A percentile compares a stretch with the other conserved stretches of the same genome.
These are phyloP conservation scores for Coccyzus lansbergi DNA, from an alignment of 2,797 vertebrate genomes.

Conservation along the genomic window DNA sequence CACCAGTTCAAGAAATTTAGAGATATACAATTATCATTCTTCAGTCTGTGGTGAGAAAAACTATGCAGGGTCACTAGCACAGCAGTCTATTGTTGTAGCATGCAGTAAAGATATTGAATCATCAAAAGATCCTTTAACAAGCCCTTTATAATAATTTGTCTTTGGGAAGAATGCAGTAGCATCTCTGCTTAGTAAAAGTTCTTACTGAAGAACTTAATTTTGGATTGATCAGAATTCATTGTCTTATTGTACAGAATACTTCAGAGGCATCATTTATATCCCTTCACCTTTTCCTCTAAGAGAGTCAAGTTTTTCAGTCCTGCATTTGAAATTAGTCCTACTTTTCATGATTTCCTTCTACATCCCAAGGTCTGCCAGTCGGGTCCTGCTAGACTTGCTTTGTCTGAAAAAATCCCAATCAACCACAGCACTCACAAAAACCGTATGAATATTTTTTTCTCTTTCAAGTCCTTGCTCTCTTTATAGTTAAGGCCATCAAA, in stretches of 20 bases:
- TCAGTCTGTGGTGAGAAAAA: not conserved
- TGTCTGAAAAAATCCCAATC: not conserved
- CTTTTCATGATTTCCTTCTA: not conserved
- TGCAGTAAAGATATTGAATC: not conserved
- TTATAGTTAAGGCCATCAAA: conserved; percentile 57
- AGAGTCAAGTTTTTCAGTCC: not conserved
- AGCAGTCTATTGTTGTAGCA: not conserved
- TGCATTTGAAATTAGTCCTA: not conserved
- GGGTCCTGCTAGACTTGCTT: not conserved
- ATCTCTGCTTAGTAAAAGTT: not conserved
- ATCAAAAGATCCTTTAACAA: not conserved
- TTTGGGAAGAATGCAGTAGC: not conserved
- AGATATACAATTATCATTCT: not conserved
- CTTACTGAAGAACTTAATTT: not conserved
- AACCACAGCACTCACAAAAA: not conserved
- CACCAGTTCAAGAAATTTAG: not conserved
- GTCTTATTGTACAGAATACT: not conserved
- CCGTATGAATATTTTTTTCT: not conserved
- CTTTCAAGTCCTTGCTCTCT: conserved; percentile 27
- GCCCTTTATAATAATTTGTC: not conserved
- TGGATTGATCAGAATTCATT: not conserved
- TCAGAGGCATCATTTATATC: not conserved
- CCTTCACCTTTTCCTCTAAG: not conserved
- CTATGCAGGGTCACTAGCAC: not conserved
- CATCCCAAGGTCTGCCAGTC: not conserved